A percentile compares a stretch with the other conserved stretches of the same genome.
phyloP scores from a whole-genome alignment of 2,888 invertebrate species.

The Polydrusus cervinus region DNA sequence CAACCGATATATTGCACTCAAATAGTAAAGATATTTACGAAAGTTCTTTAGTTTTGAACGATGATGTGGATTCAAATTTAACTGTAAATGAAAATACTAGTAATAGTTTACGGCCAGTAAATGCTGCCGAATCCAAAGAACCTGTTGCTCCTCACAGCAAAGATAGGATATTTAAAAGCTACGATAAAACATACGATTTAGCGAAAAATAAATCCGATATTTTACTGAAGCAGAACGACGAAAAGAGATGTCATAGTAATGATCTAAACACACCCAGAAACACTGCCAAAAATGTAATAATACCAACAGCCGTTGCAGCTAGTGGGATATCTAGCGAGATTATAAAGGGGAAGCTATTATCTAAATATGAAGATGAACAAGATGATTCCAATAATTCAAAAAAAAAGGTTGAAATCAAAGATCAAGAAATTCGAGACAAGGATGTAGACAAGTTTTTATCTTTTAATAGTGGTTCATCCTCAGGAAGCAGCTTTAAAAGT shows the following conservation, averaged over 20 bases:
- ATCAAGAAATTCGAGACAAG: neutral
- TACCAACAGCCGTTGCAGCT: neutral
- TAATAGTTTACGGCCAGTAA: neutral
- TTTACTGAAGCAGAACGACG: no score
- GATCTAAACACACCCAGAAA: neutral
- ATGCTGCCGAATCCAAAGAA: neutral
- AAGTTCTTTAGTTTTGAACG: neutral
- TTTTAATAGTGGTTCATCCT: neutral
- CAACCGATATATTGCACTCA: constrained; percentile 3
- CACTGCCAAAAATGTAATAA: neutral
- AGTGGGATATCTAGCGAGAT: neutral
- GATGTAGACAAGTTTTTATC: neutral
- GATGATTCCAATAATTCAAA: neutral
- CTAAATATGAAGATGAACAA: neutral
- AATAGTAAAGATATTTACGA: neutral
- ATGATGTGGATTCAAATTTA: constrained; percentile 7
- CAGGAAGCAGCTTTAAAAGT: neutral
- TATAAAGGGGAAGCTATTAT: neutral
- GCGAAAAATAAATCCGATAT: no score
- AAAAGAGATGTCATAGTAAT: no score
- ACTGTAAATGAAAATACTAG: neutral
- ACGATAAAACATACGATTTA: no score
- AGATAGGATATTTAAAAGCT: neutral
- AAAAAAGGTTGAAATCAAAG: neutral
- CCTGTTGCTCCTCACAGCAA: neutral